Conservation (phyloP, 2,797 vertebrate genomes). For the Thaleichthys pacificus region DNA sequence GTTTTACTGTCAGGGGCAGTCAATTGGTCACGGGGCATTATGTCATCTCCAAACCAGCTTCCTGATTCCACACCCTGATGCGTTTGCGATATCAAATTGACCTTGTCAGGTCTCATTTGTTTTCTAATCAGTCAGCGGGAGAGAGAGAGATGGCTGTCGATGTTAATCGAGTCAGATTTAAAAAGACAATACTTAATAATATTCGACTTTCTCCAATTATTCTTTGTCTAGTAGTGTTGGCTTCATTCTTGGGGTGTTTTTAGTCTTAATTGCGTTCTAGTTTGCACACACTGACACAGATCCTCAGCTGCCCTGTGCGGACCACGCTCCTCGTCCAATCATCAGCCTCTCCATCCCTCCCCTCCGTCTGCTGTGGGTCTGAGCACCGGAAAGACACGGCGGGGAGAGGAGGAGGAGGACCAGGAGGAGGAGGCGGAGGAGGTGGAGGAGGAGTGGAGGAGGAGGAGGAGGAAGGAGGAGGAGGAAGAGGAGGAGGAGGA, state of each 20-base stretch:
- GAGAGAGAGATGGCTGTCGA: background rate
- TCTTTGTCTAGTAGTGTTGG: no score
- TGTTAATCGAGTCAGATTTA: slow-evolving; percentile 28
- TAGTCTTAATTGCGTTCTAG: no score
- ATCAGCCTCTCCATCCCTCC: slow-evolving; percentile 18
- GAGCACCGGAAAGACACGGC: no score
- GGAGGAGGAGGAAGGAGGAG: no score
- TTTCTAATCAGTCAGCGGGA: slow-evolving; percentile 4
- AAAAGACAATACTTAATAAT: slow-evolving; percentile 13
- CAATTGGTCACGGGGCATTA: slow-evolving; percentile 53
- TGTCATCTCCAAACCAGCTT: slow-evolving; percentile 63
- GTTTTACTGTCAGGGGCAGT: slow-evolving; percentile 13
- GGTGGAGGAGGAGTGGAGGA: no score
- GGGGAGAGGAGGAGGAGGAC: no score
- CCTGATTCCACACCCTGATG: slow-evolving; percentile 17
- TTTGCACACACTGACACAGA: background rate
- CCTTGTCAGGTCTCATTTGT: slow-evolving; percentile 30
- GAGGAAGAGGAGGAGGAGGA: background rate
- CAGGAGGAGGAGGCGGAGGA: slow-evolving; percentile 9
- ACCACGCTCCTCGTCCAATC: slow-evolving; percentile 28
- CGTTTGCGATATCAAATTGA: slow-evolving; percentile 8
- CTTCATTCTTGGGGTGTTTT: no score
- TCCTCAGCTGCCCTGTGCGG: slow-evolving; percentile 5
- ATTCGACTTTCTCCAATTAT: background rate
- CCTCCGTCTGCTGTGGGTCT: no score